Evolutionary conservation across 1,140 invertebrate species (phyloP), one percentile per base, ranked within the genome.

Genomic region (Drosophila rufa): DNA sequence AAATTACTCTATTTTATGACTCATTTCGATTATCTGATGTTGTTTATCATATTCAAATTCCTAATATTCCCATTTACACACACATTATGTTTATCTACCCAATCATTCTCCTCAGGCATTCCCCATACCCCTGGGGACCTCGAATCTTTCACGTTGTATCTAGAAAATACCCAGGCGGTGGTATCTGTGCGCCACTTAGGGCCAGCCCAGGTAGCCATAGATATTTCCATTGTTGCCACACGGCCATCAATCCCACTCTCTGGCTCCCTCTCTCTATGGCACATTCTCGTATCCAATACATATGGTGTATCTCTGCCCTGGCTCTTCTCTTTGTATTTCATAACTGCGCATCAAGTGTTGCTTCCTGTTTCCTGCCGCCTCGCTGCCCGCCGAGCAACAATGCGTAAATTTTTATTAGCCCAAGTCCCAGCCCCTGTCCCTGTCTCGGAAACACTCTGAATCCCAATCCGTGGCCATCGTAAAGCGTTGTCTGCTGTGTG

Each of bases 381-480:
- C 43, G 46, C 36, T 36, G 30, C 45, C 58, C 38, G 46, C 17
- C 33, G 45, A 59, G 57, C 77, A 80, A 73, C 80, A 81, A 83
- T 82, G 78, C 84, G 76, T 80, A 89, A 50, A 79, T 83, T 89
- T 89, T 84, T 89, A 89, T 89, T 87, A 89, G 77, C 67, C 80
- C 70, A 74, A 50, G 65, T n/a, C 42, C 25, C 12, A 30, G 30
- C 5, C 51, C 22, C 38, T 12, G 40, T 6, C 50, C n/a, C n/a
- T 12, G 15, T n/a, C n/a, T 7, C 14, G 1, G 15, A 4, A 42
- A 27, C 15, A 58, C 36, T 51, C 59, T 1, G 45, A 61, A 3
- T 51, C 59, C 25, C 38, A 70, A 70, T 68, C 64, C 64, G 48
- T 70, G 74, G 53, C 74, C 74, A 76, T 76, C 73, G 33, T 50